Evolutionary conservation across 2,797 vertebrate species (phyloP).

Genomic region (Squalus acanthias): DNA sequence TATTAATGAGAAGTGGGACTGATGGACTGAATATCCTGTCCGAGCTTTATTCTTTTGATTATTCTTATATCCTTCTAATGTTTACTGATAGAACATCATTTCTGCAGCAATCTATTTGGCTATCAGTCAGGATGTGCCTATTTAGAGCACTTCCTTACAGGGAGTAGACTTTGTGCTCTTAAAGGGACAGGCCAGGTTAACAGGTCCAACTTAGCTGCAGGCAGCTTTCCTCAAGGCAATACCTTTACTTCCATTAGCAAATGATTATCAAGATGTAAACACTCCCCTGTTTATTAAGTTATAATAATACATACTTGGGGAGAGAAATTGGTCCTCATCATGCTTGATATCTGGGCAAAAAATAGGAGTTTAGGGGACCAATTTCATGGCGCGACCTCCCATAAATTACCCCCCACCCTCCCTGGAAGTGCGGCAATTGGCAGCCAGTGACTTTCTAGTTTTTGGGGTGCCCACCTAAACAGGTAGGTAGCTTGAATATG

Average conservation of each 20-base stretch:
- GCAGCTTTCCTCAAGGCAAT: neutral
- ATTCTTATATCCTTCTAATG: neutral
- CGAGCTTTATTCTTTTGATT: neutral
- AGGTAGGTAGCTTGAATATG: neutral
- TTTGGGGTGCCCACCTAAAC: neutral
- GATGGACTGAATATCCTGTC: neutral
- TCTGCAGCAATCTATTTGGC: neutral
- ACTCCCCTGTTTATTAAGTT: neutral
- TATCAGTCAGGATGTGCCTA: neutral
- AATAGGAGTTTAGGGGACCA: neutral
- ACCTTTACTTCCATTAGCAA: neutral
- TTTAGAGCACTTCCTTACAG: neutral
- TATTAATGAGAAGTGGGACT: too few relatives aligned
- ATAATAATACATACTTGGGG: neutral
- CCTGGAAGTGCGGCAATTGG: neutral
- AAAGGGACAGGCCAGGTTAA: neutral
- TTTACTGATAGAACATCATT: neutral
- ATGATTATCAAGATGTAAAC: neutral
- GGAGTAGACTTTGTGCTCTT: neutral
- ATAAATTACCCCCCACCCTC: neutral
- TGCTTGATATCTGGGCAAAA: neutral
- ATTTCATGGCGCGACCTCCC: neutral
- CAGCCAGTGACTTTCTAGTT: too few relatives aligned
- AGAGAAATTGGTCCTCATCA: neutral
- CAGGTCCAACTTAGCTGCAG: neutral